These are phyloP conservation scores for Proctacanthus coquilletti DNA, from an alignment of 1,140 invertebrate genomes.

Conservation along the genomic window DNA sequence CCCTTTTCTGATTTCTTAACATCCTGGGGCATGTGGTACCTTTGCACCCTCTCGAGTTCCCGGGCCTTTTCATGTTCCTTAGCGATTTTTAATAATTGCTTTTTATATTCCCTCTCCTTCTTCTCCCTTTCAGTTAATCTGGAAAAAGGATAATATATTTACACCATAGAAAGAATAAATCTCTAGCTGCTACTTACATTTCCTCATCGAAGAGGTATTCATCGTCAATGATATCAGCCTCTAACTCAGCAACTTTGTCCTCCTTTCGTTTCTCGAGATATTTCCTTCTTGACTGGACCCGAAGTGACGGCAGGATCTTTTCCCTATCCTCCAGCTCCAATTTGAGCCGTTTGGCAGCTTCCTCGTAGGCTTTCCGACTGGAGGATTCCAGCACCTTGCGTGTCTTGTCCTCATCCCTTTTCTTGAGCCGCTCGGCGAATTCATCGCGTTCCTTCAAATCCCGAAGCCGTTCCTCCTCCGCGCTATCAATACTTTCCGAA, in stretches of 20 bases:
- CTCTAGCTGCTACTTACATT: constrained; percentile 40
- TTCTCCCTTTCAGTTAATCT: constrained; percentile 77
- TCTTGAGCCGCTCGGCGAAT: constrained; percentile 75
- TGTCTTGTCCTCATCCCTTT: constrained; percentile 80
- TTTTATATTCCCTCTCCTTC: constrained; percentile 76
- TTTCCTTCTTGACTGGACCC: constrained; percentile 80
- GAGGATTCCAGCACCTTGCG: constrained; percentile 58
- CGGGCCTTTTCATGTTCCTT: constrained; percentile 90
- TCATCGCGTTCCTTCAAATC: constrained; percentile 90
- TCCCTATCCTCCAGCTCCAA: constrained; percentile 71
- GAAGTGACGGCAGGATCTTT: constrained; percentile 71
- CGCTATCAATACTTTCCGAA: constrained; percentile 40
- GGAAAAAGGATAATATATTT: constrained; percentile 12
- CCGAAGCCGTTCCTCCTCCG: constrained; percentile 47
- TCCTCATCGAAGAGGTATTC: constrained; percentile 86
- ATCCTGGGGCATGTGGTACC: constrained; percentile 88
- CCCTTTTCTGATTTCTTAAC: constrained; percentile 48
- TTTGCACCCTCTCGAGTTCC: constrained; percentile 78
- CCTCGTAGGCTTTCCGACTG: constrained; percentile 69
- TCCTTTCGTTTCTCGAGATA: constrained; percentile 93
- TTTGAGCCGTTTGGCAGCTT: constrained; percentile 83
- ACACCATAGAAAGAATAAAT: background rate
- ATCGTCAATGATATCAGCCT: constrained; percentile 91
- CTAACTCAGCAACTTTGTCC: constrained; percentile 91
- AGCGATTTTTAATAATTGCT: constrained; percentile 75